A percentile compares a stretch with the other conserved stretches of the same genome.
phyloP scores from a whole-genome alignment of 2,113 vertebrate genomes.

The Phyllostomus discolor region DNA sequence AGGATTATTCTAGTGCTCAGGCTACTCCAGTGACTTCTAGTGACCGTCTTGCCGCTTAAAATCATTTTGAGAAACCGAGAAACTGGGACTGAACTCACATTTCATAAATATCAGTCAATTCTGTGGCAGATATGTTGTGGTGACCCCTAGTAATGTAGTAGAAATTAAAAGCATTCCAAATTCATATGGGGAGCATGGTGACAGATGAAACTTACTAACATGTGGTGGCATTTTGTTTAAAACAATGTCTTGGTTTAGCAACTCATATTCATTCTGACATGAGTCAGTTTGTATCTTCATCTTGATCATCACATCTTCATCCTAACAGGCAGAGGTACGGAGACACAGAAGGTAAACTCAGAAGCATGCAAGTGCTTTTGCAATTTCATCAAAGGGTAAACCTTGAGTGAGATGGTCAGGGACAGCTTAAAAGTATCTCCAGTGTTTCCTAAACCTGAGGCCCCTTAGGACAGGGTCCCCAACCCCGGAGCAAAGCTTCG shows the following conservation, averaged over 20 bases:
- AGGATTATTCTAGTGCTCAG: neutral
- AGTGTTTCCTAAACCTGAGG: neutral
- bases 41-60: neutral
- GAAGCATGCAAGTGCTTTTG: neutral
- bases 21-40: rapidly evolving
- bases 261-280: neutral
- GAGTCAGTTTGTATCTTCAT: neutral
- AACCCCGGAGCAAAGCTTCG: too few relatives aligned
- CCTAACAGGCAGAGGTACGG: neutral
- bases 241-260: neutral
- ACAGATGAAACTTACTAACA: neutral
- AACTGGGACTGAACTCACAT: neutral
- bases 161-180: neutral
- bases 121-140: neutral
- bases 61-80: neutral
- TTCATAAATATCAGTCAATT: neutral
- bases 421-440: neutral
- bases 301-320: neutral
- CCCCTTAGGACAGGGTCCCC: too few relatives aligned
- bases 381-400: neutral
- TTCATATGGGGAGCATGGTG: neutral
- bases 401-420: neutral
- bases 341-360: neutral
- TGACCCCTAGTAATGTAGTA: neutral
- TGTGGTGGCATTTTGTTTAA: neutral